Base-by-base conservation (phyloP, 2,888 invertebrate species). In the Ganaspis brasiliensis region DNA sequence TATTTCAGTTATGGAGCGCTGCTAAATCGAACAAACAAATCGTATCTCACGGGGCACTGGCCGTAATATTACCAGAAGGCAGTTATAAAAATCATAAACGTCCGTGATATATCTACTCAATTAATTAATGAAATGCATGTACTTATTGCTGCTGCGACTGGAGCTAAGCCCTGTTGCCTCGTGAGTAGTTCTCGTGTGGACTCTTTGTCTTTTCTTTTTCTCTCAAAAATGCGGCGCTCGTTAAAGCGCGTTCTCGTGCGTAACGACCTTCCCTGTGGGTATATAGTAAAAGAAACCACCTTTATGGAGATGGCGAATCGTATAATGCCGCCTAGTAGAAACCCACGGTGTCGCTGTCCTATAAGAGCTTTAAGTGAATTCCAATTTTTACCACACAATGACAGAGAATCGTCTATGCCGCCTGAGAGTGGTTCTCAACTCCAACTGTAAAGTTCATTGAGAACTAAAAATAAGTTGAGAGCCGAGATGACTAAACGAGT, bases 171-270 rank as follows among this genome's bases (percentile, higher is more conserved):
- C 16, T 35, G 35, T 24, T 10, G 61, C 10, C 16, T 61, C 61
- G 19, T 61, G 61, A 16, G 19, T 16, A 35, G 16, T 35, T 61
- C 63, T 67, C 63, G 63, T 63, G 63, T 63, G 63, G 45, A 67
- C 70, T 71, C 37, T 57, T 71, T 71, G 71, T 75, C 75, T 70
- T 55, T 61, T 63, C 1, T 35, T 61, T 35, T 52, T 59, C 59
- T 35, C 26, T 56, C 31, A 45, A 75, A 75, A 75, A 75, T 40
- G 55, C 57, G 24, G 21, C 52, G 35, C 55, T 74, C 49, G 52
- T 74, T 74, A 63, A 84, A 79, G 74, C 77, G 74, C 72, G 75
- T 80, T 82, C 81, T 80, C 83, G 76, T 81, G 83, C 83, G 81
- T 85, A 80, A 86, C 84, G 82, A 83, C 78, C 67, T 80, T 73